phyloP scores from a whole-genome alignment of 2,113 vertebrate genomes.

The Gasterosteus nipponicus region DNA sequence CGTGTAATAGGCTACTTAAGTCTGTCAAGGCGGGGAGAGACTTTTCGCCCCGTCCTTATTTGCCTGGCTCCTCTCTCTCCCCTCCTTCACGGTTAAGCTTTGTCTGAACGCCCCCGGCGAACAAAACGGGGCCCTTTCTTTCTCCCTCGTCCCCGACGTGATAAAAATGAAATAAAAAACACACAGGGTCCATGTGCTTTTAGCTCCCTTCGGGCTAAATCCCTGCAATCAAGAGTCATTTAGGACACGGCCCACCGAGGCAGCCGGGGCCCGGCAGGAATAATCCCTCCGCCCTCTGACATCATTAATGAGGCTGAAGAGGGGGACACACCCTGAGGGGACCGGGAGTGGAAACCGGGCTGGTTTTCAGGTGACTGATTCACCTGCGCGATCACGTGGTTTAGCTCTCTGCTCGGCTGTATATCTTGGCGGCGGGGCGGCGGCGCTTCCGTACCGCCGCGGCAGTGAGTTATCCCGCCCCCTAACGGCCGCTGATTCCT shows the following conservation, averaged over 20 bases:
- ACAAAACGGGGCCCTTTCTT: conserved; percentile 39
- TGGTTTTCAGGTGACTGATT: conserved; percentile 47
- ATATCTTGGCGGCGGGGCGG: no score
- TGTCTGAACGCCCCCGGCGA: conserved; percentile 66
- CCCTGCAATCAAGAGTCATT: conserved; percentile 74
- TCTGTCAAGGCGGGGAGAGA: conserved; percentile 70
- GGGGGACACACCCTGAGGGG: conserved; percentile 39
- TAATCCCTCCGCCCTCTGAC: conserved; percentile 66
- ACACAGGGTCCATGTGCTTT: conserved; percentile 54
- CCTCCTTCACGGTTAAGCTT: conserved; percentile 75
- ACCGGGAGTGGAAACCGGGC: conserved; percentile 18
- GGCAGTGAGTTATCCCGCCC: conserved; percentile 41
- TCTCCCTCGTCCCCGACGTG: conserved; percentile 47
- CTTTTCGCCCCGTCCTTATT: conserved; percentile 67
- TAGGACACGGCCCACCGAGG: conserved; percentile 56
- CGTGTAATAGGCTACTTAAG: conserved; percentile 80
- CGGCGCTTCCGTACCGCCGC: not conserved
- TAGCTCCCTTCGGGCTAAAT: conserved; percentile 57
- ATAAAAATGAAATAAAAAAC: conserved; percentile 53
- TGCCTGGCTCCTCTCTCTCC: conserved; percentile 43
- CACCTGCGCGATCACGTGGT: conserved; percentile 31
- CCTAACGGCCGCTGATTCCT: conserved; percentile 47
- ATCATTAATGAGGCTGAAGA: conserved; percentile 66
- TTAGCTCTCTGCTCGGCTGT: conserved; percentile 7
- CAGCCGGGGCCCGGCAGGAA: conserved; percentile 44